These are phyloP conservation scores for Pammene aurita DNA, from an alignment of 2,888 invertebrate species.

Conservation along the genomic window DNA sequence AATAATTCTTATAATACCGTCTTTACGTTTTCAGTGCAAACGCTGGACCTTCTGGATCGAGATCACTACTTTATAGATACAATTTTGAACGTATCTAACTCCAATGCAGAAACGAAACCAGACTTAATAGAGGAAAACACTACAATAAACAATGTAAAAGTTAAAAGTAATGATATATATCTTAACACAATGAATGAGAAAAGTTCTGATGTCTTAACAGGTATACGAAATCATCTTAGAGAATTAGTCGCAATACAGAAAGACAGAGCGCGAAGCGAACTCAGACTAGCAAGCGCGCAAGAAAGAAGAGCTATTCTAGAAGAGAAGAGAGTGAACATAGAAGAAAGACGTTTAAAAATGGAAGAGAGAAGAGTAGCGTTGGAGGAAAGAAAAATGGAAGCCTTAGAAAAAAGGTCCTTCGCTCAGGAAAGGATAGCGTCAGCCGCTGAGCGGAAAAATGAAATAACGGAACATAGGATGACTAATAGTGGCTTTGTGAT, in stretches of 20 bases:
- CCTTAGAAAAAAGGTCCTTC: slow-evolving; percentile 17
- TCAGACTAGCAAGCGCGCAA: slow-evolving; percentile 21
- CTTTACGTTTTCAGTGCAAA: slow-evolving; percentile 15
- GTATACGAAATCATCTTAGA: slow-evolving; percentile 18
- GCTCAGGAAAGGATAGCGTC: slow-evolving; percentile 28
- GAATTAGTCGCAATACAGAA: slow-evolving; percentile 23
- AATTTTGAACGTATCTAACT: slow-evolving; percentile 8
- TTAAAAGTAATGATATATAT: not conserved
- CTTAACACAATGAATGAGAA: not conserved
- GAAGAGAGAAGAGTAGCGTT: slow-evolving; percentile 27
- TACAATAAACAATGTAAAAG: not conserved
- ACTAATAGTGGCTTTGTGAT: slow-evolving; percentile 5
- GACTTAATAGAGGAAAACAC: not conserved
- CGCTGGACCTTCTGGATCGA: not conserved
- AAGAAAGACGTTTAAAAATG: slow-evolving; percentile 29
- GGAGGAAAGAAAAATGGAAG: slow-evolving; percentile 33
- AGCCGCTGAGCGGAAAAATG: slow-evolving; percentile 29
- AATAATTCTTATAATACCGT: too few species aligned
- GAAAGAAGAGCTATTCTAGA: slow-evolving; percentile 33
- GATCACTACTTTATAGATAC: slow-evolving; percentile 17
- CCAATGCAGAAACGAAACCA: not conserved
- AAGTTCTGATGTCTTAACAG: slow-evolving; percentile 16
- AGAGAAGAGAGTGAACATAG: slow-evolving; percentile 33
- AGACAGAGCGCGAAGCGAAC: slow-evolving; percentile 18
- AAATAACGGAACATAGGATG: slow-evolving; percentile 15